Evolutionary conservation across 2,113 vertebrate genomes (phyloP), one percentile per base, ranked within the genome.

Genomic region (Maccullochella peelii): DNA sequence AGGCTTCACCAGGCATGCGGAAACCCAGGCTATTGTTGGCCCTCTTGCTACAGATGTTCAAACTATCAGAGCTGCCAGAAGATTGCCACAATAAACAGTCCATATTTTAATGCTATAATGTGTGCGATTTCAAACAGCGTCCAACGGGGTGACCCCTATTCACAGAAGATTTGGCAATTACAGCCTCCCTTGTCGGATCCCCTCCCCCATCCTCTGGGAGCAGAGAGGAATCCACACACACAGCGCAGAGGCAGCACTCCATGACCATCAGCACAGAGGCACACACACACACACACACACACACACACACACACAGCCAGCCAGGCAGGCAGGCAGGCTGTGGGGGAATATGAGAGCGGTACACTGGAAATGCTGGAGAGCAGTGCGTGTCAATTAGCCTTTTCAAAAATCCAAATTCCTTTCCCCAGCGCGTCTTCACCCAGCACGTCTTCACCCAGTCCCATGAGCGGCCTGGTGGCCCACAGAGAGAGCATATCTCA

Each of bases 151-250:
- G 89, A 92, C 90, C 91, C 86, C 93, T 89, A 91, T 94, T 94
- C 93, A 93, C 91, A 90, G 89, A 91, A 94, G 92, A 94, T 95
- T 93, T 94, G 92, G 92, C 94, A 94, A 94, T 94, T 94, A 92
- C 90, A 92, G 88, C 89, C 91, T 93, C 91, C 91, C 93, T 85
- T 79, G 90, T 88, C 47, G 67, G 81, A 79, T 91, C 93, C 93
- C 94, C 91, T 90, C 92, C 94, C 93, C 93, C 91, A 92, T 89
- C 86, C 92, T 86, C 84, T 83, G 91, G 91, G 91, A 93, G 89
- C 77, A 73, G 88, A 88, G 92, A 89, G 90, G 92, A 94, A 93
- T 93, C 91, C 79, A 86, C 88, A 91, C 91, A 93, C 90, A 91
- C 82, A 84, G 91, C 16, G 67, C 87, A 92, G 86, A 93, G 83